Evolutionary conservation across 2,888 invertebrate genomes (phyloP), one percentile per base, ranked within the genome.

Genomic region (Drosophila nigricruria): DNA sequence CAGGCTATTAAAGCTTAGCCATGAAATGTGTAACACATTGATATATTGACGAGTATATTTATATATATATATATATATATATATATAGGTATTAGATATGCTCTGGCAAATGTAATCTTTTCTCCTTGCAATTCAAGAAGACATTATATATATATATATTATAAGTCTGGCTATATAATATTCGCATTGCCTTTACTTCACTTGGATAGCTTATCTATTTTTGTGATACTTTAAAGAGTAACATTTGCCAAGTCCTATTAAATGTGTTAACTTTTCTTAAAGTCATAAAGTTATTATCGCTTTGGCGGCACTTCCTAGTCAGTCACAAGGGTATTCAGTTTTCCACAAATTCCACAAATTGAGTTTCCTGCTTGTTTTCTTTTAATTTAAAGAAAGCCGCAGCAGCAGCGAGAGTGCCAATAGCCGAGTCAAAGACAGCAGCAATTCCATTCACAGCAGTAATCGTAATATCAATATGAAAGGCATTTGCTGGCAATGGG

Each of bases 391-490:
- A 62, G 34, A 34, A 18, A 52, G 10, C 50, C 34, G 18, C 52
- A 20, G 43, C 50, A 36, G n/a, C 49, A 27, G 23, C 34, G 27
- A 14, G 20, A 36, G 23, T 25, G 20, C 56, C 42, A 36, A 57
- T 32, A 10, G 45, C 65, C 18, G 32, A 20, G 14, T 20, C 23
- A 25, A 18, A 42, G 36, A 12, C 57, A 25, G 20, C 43, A 42
- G 20, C 38, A 50, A 45, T 68, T 38, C 58, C 69, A 36, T 45
- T 34, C 70, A 12, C 45, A 42, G 42, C 60, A 14, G 42, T 43
- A 60, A 60, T 70, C 53, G 70, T 60, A 70, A 70, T 70, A 54
- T 69, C 59, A 53, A 69, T 69, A 54, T 59, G 70, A 36, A 42
- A 69, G 52, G 18, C 47, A 10, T 49, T 32, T 18, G n/a, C 47